Conservation (phyloP, 2,113 vertebrate species). For the Notothenia coriiceps region DNA sequence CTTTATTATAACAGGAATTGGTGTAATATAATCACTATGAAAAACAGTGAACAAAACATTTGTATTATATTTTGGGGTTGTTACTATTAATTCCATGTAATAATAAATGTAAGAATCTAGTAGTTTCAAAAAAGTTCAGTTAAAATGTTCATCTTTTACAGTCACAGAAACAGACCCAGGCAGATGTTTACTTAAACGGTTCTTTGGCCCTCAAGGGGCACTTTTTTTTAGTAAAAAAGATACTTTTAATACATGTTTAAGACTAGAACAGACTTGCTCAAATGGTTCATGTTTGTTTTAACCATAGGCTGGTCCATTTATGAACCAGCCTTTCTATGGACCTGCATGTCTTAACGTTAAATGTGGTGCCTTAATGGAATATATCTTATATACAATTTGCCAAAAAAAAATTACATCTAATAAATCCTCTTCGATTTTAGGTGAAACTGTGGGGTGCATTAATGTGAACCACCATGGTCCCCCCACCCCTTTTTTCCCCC, state of each 20-base stretch:
- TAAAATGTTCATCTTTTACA: not conserved
- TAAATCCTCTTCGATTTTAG: not conserved
- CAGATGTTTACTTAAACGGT: not conserved
- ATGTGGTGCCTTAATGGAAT: not conserved
- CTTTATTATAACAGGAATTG: no score
- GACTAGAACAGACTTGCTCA: no score
- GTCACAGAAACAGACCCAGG: not conserved
- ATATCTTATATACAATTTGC: not conserved
- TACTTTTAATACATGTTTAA: not conserved
- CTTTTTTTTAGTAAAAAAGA: not conserved
- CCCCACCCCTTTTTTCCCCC: not conserved
- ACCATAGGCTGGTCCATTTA: not conserved
- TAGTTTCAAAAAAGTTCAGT: not conserved
- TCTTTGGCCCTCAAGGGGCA: not conserved
- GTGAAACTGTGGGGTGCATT: not conserved
- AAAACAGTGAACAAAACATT: not conserved
- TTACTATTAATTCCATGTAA: not conserved
- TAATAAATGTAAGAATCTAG: not conserved
- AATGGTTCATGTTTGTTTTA: not conserved
- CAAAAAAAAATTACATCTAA: not conserved
- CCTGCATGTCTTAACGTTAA: not conserved
- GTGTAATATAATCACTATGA: not conserved
- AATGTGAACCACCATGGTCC: not conserved
- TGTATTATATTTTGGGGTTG: not conserved
- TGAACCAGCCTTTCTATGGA: slow-evolving; percentile 21